Base-by-base conservation (phyloP, 2,113 vertebrate species). In the Condylura cristata region DNA sequence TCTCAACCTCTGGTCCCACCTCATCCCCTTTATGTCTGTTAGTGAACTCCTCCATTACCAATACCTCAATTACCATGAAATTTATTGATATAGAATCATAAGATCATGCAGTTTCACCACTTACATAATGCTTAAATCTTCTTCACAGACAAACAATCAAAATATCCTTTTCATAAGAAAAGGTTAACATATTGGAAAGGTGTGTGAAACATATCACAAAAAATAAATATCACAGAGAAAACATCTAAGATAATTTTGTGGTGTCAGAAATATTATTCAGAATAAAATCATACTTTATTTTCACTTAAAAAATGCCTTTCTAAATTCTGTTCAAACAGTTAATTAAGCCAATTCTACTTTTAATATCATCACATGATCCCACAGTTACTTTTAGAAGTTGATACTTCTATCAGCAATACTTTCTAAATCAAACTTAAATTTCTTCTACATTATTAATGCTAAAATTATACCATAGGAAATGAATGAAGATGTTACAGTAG, bases 401-500 rank as follows among this genome's bases (percentile, higher is more conserved):
- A 72, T 81, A 80, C 24, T 91, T 41, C 9, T 84, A 56, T 53
- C 56, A 91, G n/a, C 9, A 16, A 37, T 86, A 66, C 24, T 93
- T 88, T 81, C 11, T 41, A 92, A 90, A 85, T 84, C 37, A 63
- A 91, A 76, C 20, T 80, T 89, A 86, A 53, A 37, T 92, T 71
- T 66, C 28, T 66, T 86, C 17, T 89, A 56, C 37, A 91, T 84
- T 87, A 94, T 93, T 90, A 93, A 94, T 92, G 74, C 53, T 74
- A 72, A 83, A 76, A 81, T 48, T 87, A 61, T 66, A 80, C 39
- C 14, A 72, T 17, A 79, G 71, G 28, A 95, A 92, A 84, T 85
- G n/a, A 89, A 94, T 93, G 26, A 95, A 87, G 65, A 72, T 76
- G 46, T 81, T 71, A 80, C 37, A 81, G 44, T 82, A 61, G 14